Evolutionary conservation across 2,888 invertebrate genomes (phyloP).

Genomic region (Drosophila niveifrons): DNA sequence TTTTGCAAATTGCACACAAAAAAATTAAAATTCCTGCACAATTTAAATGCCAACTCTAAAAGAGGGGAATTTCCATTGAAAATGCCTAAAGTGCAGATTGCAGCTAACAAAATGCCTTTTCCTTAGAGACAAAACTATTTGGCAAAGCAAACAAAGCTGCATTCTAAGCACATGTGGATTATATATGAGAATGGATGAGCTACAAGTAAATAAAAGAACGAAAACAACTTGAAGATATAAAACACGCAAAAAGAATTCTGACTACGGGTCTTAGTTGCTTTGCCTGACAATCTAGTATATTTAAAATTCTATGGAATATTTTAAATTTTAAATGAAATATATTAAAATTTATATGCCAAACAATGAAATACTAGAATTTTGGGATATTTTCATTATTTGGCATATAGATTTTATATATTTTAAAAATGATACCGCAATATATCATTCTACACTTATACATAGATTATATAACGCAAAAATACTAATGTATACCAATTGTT

Average conservation of each 20-base stretch:
- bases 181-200: not conserved
- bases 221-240: not conserved
- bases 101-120: slow-evolving; percentile 5
- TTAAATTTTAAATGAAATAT: no score
- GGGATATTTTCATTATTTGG: no score
- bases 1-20: slow-evolving; percentile 36
- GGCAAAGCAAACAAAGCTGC: slow-evolving; percentile 5
- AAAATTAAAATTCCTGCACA: slow-evolving; percentile 64
- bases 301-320: no score
- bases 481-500: no score
- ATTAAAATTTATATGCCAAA: no score
- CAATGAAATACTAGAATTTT: no score
- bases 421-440: no score
- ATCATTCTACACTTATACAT: no score
- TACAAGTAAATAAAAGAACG: not conserved
- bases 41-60: slow-evolving; percentile 38
- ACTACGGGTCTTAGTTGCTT: no score
- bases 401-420: no score
- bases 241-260: not conserved
- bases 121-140: not conserved
- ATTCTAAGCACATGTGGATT: not conserved
- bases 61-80: slow-evolving; percentile 6
- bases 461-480: no score
- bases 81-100: slow-evolving; percentile 36
- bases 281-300: no score